Evolutionary conservation across 2,888 invertebrate genomes (phyloP).

Genomic region (Apeira syringaria): DNA sequence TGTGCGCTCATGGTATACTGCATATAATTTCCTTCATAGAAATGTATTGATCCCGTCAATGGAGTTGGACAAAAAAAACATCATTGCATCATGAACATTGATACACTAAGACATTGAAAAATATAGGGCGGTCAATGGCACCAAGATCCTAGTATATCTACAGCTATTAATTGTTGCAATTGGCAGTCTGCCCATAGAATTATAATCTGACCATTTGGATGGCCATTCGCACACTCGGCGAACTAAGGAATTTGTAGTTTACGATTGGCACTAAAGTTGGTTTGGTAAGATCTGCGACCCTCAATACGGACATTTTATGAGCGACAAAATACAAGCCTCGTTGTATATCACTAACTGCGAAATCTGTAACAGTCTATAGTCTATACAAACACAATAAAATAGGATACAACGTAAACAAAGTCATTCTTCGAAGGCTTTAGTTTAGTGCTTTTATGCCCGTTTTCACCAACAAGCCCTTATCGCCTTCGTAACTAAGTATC

Average conservation of each 20-base stretch:
- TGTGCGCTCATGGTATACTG: too few relatives aligned
- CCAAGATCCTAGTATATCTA: slow-evolving; percentile 35
- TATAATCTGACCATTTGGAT: slow-evolving; percentile 45
- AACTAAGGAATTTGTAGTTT: background rate
- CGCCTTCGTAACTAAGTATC: too few relatives aligned
- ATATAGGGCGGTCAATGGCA: slow-evolving; percentile 51
- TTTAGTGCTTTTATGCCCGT: too few relatives aligned
- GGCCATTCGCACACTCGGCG: slow-evolving; percentile 9
- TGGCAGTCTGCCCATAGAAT: slow-evolving; percentile 57
- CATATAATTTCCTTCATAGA: too few relatives aligned
- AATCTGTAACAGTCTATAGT: too few relatives aligned
- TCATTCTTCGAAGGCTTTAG: too few relatives aligned
- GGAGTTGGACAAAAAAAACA: too few relatives aligned
- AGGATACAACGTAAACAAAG: too few relatives aligned
- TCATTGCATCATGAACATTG: slow-evolving; percentile 17
- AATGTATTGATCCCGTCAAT: too few relatives aligned
- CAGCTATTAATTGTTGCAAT: slow-evolving; percentile 51
- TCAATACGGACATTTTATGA: background rate
- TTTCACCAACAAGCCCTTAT: too few relatives aligned
- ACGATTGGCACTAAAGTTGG: background rate
- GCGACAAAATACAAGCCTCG: background rate
- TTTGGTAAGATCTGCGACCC: slow-evolving; percentile 1
- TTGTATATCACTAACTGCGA: too few relatives aligned
- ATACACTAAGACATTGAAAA: slow-evolving; percentile 31
- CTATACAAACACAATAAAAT: too few relatives aligned